Conservation (phyloP, 1,140 invertebrate genomes). For the Centruroides vittatus region DNA sequence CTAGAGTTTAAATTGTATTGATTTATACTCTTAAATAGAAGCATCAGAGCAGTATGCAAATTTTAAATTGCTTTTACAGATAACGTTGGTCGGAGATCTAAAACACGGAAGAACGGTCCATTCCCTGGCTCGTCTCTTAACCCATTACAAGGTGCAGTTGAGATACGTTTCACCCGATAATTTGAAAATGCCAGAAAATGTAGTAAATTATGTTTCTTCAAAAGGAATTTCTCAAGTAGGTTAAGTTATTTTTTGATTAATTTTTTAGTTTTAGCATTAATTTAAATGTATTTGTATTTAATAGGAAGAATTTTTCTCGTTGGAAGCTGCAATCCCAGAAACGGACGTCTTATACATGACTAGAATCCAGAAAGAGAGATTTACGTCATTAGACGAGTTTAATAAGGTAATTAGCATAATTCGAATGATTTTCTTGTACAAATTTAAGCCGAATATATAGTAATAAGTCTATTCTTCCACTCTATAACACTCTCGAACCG, state of each 20-base stretch:
- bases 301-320: slow-evolving; percentile 43
- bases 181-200: slow-evolving; percentile 78
- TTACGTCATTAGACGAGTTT: slow-evolving; percentile 69
- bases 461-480: neutral
- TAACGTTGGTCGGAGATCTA: slow-evolving; percentile 73
- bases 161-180: slow-evolving; percentile 75
- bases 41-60: too few relatives aligned
- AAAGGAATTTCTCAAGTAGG: slow-evolving; percentile 59
- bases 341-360: slow-evolving; percentile 98
- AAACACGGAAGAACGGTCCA: slow-evolving; percentile 97
- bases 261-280: too few relatives aligned
- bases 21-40: too few relatives aligned
- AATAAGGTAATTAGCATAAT: slow-evolving; percentile 44
- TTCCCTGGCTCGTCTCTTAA: slow-evolving; percentile 78
- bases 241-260: too few relatives aligned
- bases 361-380: slow-evolving; percentile 89
- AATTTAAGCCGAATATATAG: neutral
- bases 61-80: slow-evolving; percentile 22
- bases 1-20: too few relatives aligned
- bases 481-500: slow-evolving; percentile 7
- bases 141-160: slow-evolving; percentile 74
- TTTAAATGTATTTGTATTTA: slow-evolving; percentile 2
- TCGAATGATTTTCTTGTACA: neutral
- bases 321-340: slow-evolving; percentile 75
- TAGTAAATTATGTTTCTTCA: slow-evolving; percentile 58